Evolutionary conservation across 1,140 invertebrate species (phyloP), one percentile per base, ranked within the genome.

Genomic region (Eupeodes corollae): DNA sequence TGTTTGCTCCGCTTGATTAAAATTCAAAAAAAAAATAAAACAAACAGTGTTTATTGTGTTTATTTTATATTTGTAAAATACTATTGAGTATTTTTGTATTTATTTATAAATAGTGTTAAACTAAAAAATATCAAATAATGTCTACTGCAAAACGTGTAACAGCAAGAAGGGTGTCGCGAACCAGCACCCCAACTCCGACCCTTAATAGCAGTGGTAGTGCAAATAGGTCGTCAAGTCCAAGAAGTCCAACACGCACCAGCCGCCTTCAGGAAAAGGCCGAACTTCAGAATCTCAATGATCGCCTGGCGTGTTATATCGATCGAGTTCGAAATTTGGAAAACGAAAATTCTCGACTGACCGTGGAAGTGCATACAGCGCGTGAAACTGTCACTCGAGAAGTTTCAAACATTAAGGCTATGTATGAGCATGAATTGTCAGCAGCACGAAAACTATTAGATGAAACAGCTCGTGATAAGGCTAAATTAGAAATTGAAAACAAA

Each of bases 251-350:
- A 5, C 77, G 91, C 50, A 80, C 91, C 47, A 86, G 83, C 11
- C 83, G 94, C 18, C 72, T 93, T 13, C 88, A 96, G 69, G 95
- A 99, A 69, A 98, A 98, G 70, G 82, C 84, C 56, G 86, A 94
- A 55, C 73, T 99, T 52, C 86, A 89, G 68, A 86, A 91, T 70
- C 75, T 98, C 13, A 99, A 99, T 69, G 91, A 98, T 67, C 86
- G 95, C 43, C 73, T 99, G 41, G 95, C 95, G 9, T 80, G 80
- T 40, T 98, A 98, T 65, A 98, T 98, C 57, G 94, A 99, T 56
- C 79, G 83, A 61, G 92, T 97, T 38, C 80, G 92, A 39, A 80
- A 85, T 53, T 74, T 99, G 53, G 93, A 98, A 72, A 71, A 75
- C 34, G 94, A 98, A 71, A 99, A 99, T 69, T 84, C 78, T 31